phyloP scores from a whole-genome alignment of 2,888 invertebrate species.

The Heteromurus nitidus region DNA sequence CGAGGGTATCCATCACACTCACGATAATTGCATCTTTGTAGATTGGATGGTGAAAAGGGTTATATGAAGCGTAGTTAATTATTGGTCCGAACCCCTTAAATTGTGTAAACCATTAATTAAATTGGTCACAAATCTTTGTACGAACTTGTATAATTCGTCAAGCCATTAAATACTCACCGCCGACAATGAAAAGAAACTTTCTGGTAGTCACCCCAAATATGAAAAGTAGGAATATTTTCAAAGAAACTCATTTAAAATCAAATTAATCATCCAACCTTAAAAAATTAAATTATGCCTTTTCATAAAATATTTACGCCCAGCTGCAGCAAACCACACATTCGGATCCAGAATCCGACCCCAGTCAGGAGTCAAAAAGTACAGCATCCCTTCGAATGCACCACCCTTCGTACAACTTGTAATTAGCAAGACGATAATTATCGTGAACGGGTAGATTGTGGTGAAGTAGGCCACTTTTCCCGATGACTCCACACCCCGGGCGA shows the following conservation, averaged over 20 bases:
- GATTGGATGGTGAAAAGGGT: conserved; percentile 80
- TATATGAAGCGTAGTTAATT: conserved; percentile 87
- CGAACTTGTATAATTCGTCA: too few relatives aligned
- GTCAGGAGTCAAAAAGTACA: conserved; percentile 86
- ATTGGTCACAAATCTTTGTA: too few relatives aligned
- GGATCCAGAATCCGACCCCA: conserved; percentile 85
- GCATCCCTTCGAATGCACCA: conserved; percentile 84
- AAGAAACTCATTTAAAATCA: too few relatives aligned
- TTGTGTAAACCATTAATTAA: too few relatives aligned
- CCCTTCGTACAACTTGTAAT: conserved; percentile 78
- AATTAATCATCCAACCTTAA: too few relatives aligned
- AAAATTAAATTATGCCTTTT: too few relatives aligned
- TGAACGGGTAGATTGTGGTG: conserved; percentile 90
- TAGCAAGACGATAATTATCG: conserved; percentile 84
- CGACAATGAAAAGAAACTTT: conserved; percentile 87
- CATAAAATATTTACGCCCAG: too few relatives aligned
- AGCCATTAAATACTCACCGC: too few relatives aligned
- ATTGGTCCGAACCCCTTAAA: conserved; percentile 83
- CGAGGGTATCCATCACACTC: conserved; percentile 87
- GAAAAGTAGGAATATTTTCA: too few relatives aligned
- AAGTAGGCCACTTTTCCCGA: conserved; percentile 86
- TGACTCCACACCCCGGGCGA: conserved; percentile 79
- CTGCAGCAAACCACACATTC: conserved; percentile 77
- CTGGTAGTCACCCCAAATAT: conserved; percentile 76
- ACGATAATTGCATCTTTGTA: conserved; percentile 86